Evolutionary conservation across 2,113 vertebrate genomes (phyloP), one percentile per base, ranked within the genome.

Genomic region (human): DNA sequence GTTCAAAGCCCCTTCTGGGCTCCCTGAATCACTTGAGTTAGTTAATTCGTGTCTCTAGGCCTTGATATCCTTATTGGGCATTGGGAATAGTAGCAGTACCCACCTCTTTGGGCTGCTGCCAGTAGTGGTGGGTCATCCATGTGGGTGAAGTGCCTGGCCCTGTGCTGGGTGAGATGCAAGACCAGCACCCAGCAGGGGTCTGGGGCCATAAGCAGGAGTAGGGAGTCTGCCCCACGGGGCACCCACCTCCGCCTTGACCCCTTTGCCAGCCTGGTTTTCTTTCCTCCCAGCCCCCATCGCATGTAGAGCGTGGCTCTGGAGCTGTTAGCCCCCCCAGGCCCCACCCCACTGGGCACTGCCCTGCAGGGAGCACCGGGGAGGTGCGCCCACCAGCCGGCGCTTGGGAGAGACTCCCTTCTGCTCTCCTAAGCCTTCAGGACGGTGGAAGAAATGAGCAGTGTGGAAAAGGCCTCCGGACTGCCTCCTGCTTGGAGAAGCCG

Each of bases 361-460:
- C 22, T 18, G 35, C 0, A 55, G 78, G 50, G 5, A n/a, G 55
- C 70, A 6, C 1, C 4, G 40, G 22, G 38, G 40, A 40, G 82
- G 16, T 43, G 27, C 8, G 10, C 10, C 12, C 79, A 22, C 35
- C 57, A 32, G n/a, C 80, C 12, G 1, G 52, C 27, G 8, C 59
- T 11, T 35, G 0, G 20, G 82, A 48, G 40, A 82, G 35, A 32
- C n/a, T 84, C 80, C 90, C 59, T 55, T 79, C 90, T 98, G 82
- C 96, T 97, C 48, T 95, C 97, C 78, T 96, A 97, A 97, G 97
- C 96, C 98, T 61, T 75, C 40, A 85, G 97, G 97, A 91, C 9
- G 13, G 59, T 70, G 97, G 97, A 97, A 93, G 93, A 95, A 96
- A 97, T 68, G 92, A 48, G 1, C 6, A 45, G 40, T 50, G 92